phyloP scores from a whole-genome alignment of 2,113 vertebrate species.

The Silurus asotus region DNA sequence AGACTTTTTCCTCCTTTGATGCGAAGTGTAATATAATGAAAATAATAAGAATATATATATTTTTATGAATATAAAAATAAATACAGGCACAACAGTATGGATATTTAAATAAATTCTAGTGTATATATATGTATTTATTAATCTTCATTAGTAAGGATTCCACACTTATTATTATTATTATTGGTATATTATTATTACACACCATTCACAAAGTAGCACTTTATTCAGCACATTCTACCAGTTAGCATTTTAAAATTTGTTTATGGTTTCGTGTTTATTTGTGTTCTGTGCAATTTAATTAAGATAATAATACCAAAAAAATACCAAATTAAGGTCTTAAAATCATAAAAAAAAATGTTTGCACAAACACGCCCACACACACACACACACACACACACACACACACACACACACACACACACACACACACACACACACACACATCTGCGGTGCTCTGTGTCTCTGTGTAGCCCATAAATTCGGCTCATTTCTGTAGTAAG shows the following conservation, averaged over 20 bases:
- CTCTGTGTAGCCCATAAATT: background rate
- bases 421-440: slow-evolving; percentile 2
- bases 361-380: background rate
- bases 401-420: slow-evolving; percentile 35
- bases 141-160: background rate
- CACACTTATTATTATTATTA: background rate
- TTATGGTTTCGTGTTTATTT: background rate
- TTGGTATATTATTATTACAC: no score
- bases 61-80: background rate
- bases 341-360: background rate
- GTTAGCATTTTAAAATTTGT: background rate
- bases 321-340: background rate
- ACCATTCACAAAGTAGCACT: background rate
- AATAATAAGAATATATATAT: background rate
- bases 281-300: background rate
- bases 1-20: background rate
- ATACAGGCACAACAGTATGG: background rate
- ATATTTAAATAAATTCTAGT: background rate
- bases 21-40: background rate
- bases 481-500: background rate
- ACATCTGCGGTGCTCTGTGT: background rate
- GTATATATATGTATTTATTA: background rate
- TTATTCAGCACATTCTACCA: background rate
- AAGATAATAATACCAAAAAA: background rate
- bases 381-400: slow-evolving; percentile 23